Base-by-base conservation (phyloP, 2,113 vertebrate genomes). In the Chaetops frenatus region DNA sequence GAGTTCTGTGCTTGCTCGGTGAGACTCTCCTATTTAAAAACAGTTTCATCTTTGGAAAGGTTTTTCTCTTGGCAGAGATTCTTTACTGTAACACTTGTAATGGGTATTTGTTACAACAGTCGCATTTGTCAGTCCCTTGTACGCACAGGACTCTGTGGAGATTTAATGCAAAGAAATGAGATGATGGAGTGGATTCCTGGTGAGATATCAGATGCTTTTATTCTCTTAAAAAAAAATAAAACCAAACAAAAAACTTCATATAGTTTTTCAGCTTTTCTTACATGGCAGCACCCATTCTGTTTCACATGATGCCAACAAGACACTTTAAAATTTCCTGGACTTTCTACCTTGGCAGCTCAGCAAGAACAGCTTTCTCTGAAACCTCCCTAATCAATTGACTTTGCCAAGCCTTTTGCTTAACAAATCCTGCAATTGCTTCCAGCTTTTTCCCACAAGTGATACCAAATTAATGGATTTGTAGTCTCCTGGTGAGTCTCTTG, bases 311-410 rank as follows among this genome's bases (percentile, higher is more conserved):
- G 72, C 84, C 81, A 90, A 40, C 9, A 71, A 82, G 80, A 66
- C 53, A 58, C 60, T 92, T 89, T 53, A 69, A 93, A 87, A 92
- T 86, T 79, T 89, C 93, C 92, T 95, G 95, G 76, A 92, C 72
- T 86, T 97, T 97, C 82, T 95, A 97, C 97, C 73, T 90, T 97
- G 95, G 91, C 50, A 58, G 89, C 58, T 35, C 40, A 67, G 70
- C 94, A 85, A 95, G 97, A 97, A 83, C 90, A 94, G 66, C 94
- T 86, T 97, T 97, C 91, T 90, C 95, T 95, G 94, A 97, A 98
- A 96, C 66, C 80, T 97, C 97, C 94, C 97, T 95, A 90, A 97
- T 97, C 97, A 97, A 96, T 95, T 96, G 94, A 94, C 89, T 97
- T 93, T 3, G 93, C 96, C 96, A 97, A 97, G 94, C 90, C 74